These are phyloP conservation scores for Busseola fusca DNA, from an alignment of 2,888 invertebrate genomes.

Conservation along the genomic window DNA sequence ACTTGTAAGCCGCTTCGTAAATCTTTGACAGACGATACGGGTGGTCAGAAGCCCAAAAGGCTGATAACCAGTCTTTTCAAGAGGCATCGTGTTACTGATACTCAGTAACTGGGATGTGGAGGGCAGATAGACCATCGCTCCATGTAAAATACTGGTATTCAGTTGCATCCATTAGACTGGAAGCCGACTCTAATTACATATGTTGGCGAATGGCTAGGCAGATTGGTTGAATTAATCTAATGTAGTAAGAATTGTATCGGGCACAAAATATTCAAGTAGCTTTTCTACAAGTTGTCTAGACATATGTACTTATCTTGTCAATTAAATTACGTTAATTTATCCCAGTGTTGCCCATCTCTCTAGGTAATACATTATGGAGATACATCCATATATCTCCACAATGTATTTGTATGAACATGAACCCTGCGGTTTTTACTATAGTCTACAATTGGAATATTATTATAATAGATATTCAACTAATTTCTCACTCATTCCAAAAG, in stretches of 20 bases:
- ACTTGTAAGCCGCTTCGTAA: background rate
- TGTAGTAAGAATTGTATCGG: background rate
- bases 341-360: background rate
- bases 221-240: conserved; percentile 2
- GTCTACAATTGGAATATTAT: conserved; percentile 8
- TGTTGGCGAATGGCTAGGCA: background rate
- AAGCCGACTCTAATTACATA: background rate
- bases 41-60: background rate
- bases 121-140: background rate
- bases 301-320: background rate
- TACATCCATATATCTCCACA: background rate
- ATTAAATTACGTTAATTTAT: background rate
- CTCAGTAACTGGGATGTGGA: background rate
- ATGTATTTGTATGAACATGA: background rate
- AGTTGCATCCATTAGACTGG: background rate
- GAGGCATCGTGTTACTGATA: background rate
- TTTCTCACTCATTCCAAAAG: conserved; percentile 26
- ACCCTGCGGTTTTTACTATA: background rate
- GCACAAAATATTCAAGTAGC: background rate
- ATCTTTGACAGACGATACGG: background rate
- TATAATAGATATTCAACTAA: conserved; percentile 10
- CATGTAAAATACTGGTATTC: background rate
- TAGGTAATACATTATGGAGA: background rate
- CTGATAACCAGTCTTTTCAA: background rate
- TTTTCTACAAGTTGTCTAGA: background rate